These are phyloP conservation scores for Anolis sagrei DNA, from an alignment of 2,113 vertebrate genomes.

Conservation along the genomic window DNA sequence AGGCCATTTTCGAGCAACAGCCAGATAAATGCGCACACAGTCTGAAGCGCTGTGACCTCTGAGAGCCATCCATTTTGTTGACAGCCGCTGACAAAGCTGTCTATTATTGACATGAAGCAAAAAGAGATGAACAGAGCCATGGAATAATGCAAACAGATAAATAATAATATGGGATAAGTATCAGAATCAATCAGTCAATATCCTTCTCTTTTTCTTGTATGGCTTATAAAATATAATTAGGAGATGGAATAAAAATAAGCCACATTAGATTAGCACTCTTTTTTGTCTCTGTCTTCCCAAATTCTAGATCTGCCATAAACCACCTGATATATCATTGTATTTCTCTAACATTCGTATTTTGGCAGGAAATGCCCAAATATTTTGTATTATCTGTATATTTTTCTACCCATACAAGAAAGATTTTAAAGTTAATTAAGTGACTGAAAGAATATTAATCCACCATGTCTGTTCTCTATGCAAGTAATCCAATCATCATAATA, in stretches of 20 bases:
- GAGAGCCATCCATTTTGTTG: constrained; percentile 92
- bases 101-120: constrained; percentile 71
- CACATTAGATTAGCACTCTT: background rate
- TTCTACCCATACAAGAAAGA: no score
- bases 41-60: constrained; percentile 87
- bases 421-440: no score
- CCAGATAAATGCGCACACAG: constrained; percentile 94
- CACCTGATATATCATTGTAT: background rate
- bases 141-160: no score
- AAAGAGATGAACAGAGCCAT: background rate
- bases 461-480: background rate
- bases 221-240: background rate
- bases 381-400: no score
- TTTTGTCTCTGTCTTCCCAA: background rate
- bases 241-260: background rate
- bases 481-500: background rate
- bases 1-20: constrained; percentile 93
- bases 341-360: background rate
- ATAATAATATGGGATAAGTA: background rate
- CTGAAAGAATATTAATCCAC: background rate
- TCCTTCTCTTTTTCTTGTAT: no score
- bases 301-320: background rate
- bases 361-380: background rate
- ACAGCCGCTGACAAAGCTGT: constrained; percentile 89
- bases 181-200: no score